These are phyloP conservation scores for Lasioglossum vierecki DNA, from an alignment of 2,888 invertebrate species.

Conservation along the genomic window DNA sequence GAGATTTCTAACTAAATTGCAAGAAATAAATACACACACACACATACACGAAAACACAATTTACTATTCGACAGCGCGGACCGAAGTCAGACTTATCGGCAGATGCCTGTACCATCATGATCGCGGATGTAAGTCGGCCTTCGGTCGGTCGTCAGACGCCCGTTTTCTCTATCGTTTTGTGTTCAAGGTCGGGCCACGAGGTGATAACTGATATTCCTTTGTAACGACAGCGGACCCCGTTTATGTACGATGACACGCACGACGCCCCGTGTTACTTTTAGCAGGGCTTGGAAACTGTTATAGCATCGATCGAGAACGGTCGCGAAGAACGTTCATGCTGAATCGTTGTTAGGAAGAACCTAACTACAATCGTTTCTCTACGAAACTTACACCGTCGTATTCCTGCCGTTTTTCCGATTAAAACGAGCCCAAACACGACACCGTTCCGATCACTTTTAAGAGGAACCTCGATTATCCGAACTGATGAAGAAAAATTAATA, in stretches of 20 bases:
- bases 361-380: neutral
- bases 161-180: slow-evolving; percentile 51
- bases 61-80: slow-evolving; percentile 55
- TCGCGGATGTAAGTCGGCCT: slow-evolving; percentile 70
- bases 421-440: neutral
- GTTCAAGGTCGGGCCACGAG: slow-evolving; percentile 41
- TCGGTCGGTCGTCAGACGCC: slow-evolving; percentile 66
- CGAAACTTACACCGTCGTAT: neutral
- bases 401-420: neutral
- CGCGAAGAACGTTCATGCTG: neutral
- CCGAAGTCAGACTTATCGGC: slow-evolving; percentile 72
- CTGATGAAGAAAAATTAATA: neutral
- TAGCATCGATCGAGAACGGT: slow-evolving; percentile 1
- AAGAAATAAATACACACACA: neutral
- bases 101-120: slow-evolving; percentile 43
- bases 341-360: neutral
- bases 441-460: neutral
- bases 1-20: slow-evolving; percentile 16
- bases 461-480: neutral
- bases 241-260: slow-evolving; percentile 71
- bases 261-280: slow-evolving; percentile 44
- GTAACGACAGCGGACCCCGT: slow-evolving; percentile 58
- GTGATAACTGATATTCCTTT: slow-evolving; percentile 52
- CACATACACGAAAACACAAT: neutral
- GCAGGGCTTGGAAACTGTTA: neutral